Conservation (phyloP, 2,888 invertebrate species). For the Nomada goodeniana region DNA sequence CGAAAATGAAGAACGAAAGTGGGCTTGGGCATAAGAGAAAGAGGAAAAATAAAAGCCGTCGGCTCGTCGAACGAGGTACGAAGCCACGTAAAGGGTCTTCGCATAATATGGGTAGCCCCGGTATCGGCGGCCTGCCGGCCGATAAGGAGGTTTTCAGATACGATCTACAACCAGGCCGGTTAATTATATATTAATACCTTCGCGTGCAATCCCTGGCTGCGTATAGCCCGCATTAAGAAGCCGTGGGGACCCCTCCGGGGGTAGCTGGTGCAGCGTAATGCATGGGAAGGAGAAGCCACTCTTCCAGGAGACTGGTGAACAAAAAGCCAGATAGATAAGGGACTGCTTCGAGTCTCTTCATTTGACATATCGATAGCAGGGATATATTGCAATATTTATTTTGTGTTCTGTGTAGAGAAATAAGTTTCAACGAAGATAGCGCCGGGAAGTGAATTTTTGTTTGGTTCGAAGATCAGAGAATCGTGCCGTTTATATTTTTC, state of each 20-base stretch:
- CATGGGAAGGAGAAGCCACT: constrained; percentile 54
- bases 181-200: constrained; percentile 83
- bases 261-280: constrained; percentile 54
- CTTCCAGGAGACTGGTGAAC: constrained; percentile 25
- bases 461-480: too few relatives aligned
- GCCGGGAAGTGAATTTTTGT: too few relatives aligned
- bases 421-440: too few relatives aligned
- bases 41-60: constrained; percentile 43
- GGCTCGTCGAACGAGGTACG: constrained; percentile 70
- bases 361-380: too few relatives aligned
- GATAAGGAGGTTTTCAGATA: constrained; percentile 80
- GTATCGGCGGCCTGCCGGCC: constrained; percentile 74
- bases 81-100: constrained; percentile 70
- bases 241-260: constrained; percentile 53
- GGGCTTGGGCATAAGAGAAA: constrained; percentile 14
- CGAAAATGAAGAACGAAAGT: constrained; percentile 3
- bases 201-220: constrained; percentile 79
- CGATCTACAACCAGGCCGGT: constrained; percentile 80
- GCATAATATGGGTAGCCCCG: constrained; percentile 71
- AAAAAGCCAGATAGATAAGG: constrained; percentile 41
- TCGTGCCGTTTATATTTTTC: too few relatives aligned
- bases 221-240: constrained; percentile 67
- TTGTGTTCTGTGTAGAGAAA: too few relatives aligned
- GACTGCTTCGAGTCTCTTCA: neutral
- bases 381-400: too few relatives aligned